Conservation (phyloP, 2,113 vertebrate genomes). For the Lophius piscatorius region DNA sequence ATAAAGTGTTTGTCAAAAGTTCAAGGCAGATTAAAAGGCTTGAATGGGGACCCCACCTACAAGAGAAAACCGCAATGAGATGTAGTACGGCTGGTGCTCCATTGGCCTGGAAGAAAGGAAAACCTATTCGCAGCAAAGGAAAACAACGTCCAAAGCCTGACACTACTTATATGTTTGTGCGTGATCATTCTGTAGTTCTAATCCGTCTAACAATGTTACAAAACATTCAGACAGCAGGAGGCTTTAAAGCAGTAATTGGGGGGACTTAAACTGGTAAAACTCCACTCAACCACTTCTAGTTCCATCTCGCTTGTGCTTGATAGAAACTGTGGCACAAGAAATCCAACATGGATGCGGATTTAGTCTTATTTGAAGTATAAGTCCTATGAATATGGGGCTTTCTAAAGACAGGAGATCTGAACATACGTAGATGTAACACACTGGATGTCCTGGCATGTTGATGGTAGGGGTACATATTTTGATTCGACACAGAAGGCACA, state of each 20-base stretch:
- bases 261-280: conserved; percentile 66
- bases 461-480: conserved; percentile 18
- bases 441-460: background rate
- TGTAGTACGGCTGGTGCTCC: conserved; percentile 51
- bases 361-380: conserved; percentile 44
- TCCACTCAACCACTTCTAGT: conserved; percentile 64
- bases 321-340: conserved; percentile 54
- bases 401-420: conserved; percentile 7
- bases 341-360: conserved; percentile 66
- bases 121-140: conserved; percentile 56
- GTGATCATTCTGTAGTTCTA: conserved; percentile 79
- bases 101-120: conserved; percentile 45
- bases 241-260: conserved; percentile 76
- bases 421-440: conserved; percentile 1
- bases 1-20: conserved; percentile 54
- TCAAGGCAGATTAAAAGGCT: conserved; percentile 56
- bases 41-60: conserved; percentile 68
- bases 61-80: conserved; percentile 51
- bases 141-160: conserved; percentile 69
- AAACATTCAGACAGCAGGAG: conserved; percentile 79
- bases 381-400: conserved; percentile 39
- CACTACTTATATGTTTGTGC: conserved; percentile 73
- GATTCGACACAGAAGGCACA: conserved; percentile 16
- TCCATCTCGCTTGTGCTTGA: conserved; percentile 64
- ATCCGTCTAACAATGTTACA: conserved; percentile 80